Evolutionary conservation across 2,113 vertebrate species (phyloP).

Genomic region (Mus spicilegus): DNA sequence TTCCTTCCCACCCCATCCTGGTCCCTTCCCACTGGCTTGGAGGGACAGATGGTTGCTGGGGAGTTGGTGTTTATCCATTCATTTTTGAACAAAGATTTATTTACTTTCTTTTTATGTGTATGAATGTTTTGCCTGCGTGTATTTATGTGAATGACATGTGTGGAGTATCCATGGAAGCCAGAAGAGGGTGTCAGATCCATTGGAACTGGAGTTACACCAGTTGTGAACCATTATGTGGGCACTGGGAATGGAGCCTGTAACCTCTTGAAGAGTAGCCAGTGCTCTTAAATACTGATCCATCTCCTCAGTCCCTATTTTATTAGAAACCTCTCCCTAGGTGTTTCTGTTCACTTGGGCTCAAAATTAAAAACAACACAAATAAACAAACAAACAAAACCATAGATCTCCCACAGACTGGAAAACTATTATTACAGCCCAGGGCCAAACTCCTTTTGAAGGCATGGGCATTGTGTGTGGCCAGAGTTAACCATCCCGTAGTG

Average conservation of each 20-base stretch:
- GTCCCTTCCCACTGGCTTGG: constrained; percentile 21
- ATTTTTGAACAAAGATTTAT: neutral
- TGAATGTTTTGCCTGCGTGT: neutral
- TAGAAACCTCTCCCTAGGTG: constrained; percentile 30
- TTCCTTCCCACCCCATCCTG: neutral
- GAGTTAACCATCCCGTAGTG: neutral
- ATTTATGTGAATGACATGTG: neutral
- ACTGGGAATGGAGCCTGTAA: neutral
- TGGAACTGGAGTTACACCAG: neutral
- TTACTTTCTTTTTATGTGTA: neutral
- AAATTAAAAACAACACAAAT: neutral
- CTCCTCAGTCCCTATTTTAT: neutral
- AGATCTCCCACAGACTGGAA: constrained; percentile 66
- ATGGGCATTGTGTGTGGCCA: neutral
- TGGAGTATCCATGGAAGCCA: neutral
- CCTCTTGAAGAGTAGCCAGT: neutral
- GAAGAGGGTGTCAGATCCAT: neutral
- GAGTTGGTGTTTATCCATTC: constrained; percentile 53
- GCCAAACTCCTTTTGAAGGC: constrained; percentile 50
- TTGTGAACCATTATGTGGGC: neutral
- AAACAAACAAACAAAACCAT: neutral
- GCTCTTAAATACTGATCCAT: neutral
- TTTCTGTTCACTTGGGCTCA: constrained; percentile 71
- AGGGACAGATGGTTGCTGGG: constrained; percentile 17
- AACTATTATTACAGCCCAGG: constrained; percentile 78